These are phyloP conservation scores for Mactra quadrangularis DNA, from an alignment of 1,140 invertebrate species.

Conservation along the genomic window DNA sequence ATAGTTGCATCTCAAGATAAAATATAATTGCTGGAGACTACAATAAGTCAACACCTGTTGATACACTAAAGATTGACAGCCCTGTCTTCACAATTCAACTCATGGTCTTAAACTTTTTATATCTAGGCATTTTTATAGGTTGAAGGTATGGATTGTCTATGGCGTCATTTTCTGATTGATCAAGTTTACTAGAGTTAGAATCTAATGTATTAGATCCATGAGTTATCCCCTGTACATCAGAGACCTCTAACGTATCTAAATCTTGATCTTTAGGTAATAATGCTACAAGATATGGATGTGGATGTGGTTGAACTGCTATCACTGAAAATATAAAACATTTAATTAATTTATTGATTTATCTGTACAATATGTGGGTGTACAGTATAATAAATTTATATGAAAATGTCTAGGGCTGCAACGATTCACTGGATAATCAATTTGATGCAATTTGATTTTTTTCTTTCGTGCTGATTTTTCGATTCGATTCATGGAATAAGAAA, in stretches of 20 bases:
- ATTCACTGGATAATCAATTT: no score
- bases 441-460: no score
- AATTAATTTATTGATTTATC: no score
- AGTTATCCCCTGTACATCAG: slow-evolving; percentile 55
- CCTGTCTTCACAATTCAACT: no score
- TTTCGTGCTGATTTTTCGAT: no score
- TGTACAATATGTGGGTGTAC: no score
- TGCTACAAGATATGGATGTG: slow-evolving; percentile 93
- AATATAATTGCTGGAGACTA: no score
- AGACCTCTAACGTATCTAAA: slow-evolving; percentile 94
- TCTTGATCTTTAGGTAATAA: slow-evolving; percentile 96
- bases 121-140: slow-evolving; percentile 89
- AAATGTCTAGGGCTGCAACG: not conserved
- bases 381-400: not conserved
- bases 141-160: slow-evolving; percentile 95
- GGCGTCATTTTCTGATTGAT: slow-evolving; percentile 78
- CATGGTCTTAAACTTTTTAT: slow-evolving; percentile 52
- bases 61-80: no score
- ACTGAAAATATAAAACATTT: slow-evolving; percentile 88
- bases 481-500: no score
- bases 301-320: slow-evolving; percentile 92
- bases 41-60: no score
- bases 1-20: no score
- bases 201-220: slow-evolving; percentile 60
- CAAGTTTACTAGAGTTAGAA: slow-evolving; percentile 56